These are phyloP conservation scores for Taeniopygia guttata DNA, from an alignment of 2,797 vertebrate genomes.

Conservation along the genomic window DNA sequence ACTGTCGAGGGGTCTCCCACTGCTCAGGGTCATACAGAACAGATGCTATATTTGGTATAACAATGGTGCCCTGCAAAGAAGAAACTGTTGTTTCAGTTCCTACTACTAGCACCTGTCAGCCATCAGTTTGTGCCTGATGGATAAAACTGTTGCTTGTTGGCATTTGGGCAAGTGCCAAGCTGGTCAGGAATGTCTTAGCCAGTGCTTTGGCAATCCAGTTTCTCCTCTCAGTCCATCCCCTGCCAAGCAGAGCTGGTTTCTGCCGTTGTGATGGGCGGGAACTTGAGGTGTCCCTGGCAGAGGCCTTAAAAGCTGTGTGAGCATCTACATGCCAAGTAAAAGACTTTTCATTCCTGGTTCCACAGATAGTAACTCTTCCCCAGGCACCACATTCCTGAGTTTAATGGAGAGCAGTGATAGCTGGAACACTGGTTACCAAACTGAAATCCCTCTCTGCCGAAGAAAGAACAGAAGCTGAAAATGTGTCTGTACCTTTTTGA, in stretches of 20 bases:
- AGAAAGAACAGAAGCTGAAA: not conserved
- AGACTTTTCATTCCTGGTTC: not conserved
- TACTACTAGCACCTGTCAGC: not conserved
- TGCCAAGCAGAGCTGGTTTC: not conserved
- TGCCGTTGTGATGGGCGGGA: not conserved
- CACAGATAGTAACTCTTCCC: not conserved
- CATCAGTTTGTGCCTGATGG: not conserved
- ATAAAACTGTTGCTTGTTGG: not conserved
- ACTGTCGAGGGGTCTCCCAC: conserved; percentile 64
- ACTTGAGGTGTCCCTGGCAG: not conserved
- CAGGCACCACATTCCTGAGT: not conserved
- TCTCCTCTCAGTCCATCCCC: not conserved
- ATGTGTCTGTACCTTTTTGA: conserved; percentile 40
- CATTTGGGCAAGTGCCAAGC: not conserved
- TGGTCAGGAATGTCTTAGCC: not conserved
- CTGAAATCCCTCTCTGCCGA: not conserved
- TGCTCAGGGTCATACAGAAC: conserved; percentile 56
- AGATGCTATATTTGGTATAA: conserved; percentile 65
- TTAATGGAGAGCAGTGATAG: not conserved
- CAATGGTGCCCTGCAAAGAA: conserved; percentile 51
- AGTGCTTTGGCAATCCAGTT: not conserved
- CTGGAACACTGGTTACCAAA: not conserved
- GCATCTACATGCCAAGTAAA: not conserved
- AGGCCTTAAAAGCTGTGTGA: not conserved
- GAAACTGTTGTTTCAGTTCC: not conserved